Evolutionary conservation across 2,888 invertebrate genomes (phyloP).

Genomic region (Acleris literana): DNA sequence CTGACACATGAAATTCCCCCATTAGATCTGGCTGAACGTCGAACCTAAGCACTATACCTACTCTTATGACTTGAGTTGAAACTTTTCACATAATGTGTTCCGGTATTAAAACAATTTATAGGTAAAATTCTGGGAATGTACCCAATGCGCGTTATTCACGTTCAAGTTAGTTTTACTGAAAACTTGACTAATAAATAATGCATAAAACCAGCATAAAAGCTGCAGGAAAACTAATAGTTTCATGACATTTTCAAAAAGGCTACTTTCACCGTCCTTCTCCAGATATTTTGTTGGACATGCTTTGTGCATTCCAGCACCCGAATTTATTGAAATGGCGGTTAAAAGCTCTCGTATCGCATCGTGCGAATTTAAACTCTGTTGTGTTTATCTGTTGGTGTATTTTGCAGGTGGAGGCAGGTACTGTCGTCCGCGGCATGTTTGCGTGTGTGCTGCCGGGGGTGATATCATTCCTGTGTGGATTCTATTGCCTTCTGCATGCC

Average conservation of each 20-base stretch:
- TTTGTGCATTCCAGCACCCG: slow-evolving; percentile 23
- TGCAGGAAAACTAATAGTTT: not conserved
- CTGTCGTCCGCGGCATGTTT: slow-evolving; percentile 85
- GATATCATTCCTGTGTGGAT: slow-evolving; percentile 88
- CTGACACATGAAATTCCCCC: too few species aligned
- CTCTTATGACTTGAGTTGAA: too few species aligned
- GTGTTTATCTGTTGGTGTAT: slow-evolving; percentile 8
- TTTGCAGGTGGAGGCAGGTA: slow-evolving; percentile 68
- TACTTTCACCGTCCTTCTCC: not conserved
- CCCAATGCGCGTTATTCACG: too few species aligned
- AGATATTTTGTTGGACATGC: slow-evolving; percentile 11
- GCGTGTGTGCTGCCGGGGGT: slow-evolving; percentile 90
- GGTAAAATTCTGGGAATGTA: too few species aligned
- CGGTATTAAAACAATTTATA: too few species aligned
- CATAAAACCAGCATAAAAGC: slow-evolving; percentile 14
- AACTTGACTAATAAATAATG: not conserved
- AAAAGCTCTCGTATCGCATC: slow-evolving; percentile 2
- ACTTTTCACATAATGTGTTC: too few species aligned
- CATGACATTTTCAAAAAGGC: not conserved
- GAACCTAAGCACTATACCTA: too few species aligned
- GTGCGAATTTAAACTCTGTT: slow-evolving; percentile 11
- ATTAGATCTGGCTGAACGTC: too few species aligned
- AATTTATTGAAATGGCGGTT: slow-evolving; percentile 26
- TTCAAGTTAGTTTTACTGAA: too few species aligned
- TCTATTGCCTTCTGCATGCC: slow-evolving; percentile 94